These are phyloP conservation scores for Theonella swinhoei DNA, from an alignment of 37 sponge, comb jelly and placozoan species.

Conservation along the genomic window DNA sequence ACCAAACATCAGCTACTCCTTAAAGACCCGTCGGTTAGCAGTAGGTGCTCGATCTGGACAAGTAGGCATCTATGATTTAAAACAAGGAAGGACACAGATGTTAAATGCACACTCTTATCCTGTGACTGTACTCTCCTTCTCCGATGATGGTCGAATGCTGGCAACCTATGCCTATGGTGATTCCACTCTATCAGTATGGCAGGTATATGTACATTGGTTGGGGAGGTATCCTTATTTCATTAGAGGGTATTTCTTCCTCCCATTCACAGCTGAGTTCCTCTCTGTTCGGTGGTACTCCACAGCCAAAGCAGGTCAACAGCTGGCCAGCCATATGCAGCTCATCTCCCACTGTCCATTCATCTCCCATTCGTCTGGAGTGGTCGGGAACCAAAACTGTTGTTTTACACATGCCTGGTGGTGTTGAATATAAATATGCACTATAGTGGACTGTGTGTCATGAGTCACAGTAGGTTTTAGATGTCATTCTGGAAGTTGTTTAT, in stretches of 20 bases:
- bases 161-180: conserved; percentile 86
- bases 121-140: conserved; percentile 83
- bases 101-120: conserved; percentile 73
- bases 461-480: too few species aligned
- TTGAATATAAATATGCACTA: conserved; percentile 69
- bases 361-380: conserved; percentile 72
- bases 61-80: conserved; percentile 82
- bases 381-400: conserved; percentile 36
- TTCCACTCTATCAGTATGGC: conserved; percentile 81
- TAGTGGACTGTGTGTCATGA: too few species aligned
- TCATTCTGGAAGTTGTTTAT: too few species aligned
- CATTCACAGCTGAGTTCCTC: conserved; percentile 48
- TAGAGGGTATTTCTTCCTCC: background rate
- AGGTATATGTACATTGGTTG: conserved; percentile 49
- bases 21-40: conserved; percentile 64
- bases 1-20: conserved; percentile 77
- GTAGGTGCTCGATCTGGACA: conserved; percentile 81
- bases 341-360: background rate
- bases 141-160: conserved; percentile 84
- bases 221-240: background rate
- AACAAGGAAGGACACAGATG: conserved; percentile 59
- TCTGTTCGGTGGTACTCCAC: conserved; percentile 51
- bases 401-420: conserved; percentile 59
- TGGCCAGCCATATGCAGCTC: conserved; percentile 67
- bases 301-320: conserved; percentile 60